Percentiles rank a stretch among this genome's conserved stretches.
Evolutionary conservation across 2,797 vertebrate genomes (phyloP).

Genomic region (Zalophus californianus): DNA sequence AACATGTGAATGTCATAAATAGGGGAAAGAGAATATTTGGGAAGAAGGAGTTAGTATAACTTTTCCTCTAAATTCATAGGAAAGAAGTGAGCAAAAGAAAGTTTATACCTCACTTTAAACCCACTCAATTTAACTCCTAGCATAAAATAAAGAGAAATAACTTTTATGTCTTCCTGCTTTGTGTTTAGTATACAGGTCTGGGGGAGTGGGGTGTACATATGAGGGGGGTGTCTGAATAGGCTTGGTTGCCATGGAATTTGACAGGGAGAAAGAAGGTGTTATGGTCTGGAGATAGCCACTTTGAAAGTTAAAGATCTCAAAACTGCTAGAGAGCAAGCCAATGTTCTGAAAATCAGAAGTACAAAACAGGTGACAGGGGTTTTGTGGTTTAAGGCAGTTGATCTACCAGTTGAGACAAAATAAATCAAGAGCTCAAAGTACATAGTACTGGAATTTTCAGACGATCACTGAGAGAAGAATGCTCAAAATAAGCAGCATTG

Average conservation of each 20-base stretch:
- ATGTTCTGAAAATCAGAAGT: not conserved
- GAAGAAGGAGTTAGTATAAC: not conserved
- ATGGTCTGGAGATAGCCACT: not conserved
- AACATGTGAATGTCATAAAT: not conserved
- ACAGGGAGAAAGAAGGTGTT: not conserved
- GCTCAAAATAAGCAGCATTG: not conserved
- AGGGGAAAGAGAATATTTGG: not conserved
- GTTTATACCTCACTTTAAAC: not conserved
- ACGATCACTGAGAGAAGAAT: not conserved
- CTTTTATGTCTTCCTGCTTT: not conserved
- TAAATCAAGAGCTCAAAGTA: not conserved
- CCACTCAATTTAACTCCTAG: not conserved
- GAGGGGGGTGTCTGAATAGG: not conserved
- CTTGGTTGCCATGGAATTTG: not conserved
- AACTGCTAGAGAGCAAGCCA: slow-evolving; percentile 12
- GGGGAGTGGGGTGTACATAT: not conserved
- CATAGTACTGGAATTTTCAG: not conserved
- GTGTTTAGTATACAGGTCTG: not conserved
- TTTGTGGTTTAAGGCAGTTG: not conserved
- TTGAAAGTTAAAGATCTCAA: not conserved
- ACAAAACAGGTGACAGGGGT: not conserved
- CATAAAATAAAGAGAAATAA: not conserved
- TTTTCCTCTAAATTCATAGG: slow-evolving; percentile 25
- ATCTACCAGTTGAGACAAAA: not conserved
- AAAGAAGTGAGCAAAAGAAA: not conserved